Base-by-base conservation (phyloP, 2,888 invertebrate genomes). In the Microplitis manilae region DNA sequence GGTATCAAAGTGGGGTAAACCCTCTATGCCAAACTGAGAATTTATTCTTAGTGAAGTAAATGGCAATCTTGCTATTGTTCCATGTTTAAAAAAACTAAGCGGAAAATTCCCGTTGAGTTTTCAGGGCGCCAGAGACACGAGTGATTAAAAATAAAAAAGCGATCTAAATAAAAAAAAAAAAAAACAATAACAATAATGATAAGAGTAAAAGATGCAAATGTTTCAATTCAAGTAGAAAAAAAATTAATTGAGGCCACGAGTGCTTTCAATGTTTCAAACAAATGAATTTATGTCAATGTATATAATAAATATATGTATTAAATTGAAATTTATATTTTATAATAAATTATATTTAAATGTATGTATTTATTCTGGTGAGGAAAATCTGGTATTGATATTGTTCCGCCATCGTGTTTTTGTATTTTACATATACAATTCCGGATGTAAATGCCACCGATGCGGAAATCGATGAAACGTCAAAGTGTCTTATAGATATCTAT, bases 201-300 rank as follows among this genome's bases (percentile, higher is more conserved):
- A 30, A 30, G 4, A 30, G 30, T 30, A 30, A 30, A 30, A 4
- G 39, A 62, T 15, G 39, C 62, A 72, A 72, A 72, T 72, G 69
- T 70, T 70, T 17, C 69, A 61, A 72, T 60, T 39, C 39, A 72
- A 61, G 38, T 61, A 60, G 30, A 30, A 50, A 61, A 30, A 72
- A 72, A 17, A 72, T 61, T 62, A 72, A 72, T 72, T 72, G 71
- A 72, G 71, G 71, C 71, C 71, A 72, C 30, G n/a, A 62, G 40
- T 61, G 17, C 41, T 17, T 15, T 41, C 17, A 15, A 68, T 68
- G 7, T 17, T 41, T 41, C 41, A 50, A 50, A 50, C 50, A 50
- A 50, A 50, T 13, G 13, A 50, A 50, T 50, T 50, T 50, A 50
- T 50, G 50, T 50, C 50, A 50, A 50, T 50, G 50, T 7, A 50